Evolutionary conservation across 1,140 invertebrate species (phyloP).

Genomic region (Pseudomyrmex concolor): DNA sequence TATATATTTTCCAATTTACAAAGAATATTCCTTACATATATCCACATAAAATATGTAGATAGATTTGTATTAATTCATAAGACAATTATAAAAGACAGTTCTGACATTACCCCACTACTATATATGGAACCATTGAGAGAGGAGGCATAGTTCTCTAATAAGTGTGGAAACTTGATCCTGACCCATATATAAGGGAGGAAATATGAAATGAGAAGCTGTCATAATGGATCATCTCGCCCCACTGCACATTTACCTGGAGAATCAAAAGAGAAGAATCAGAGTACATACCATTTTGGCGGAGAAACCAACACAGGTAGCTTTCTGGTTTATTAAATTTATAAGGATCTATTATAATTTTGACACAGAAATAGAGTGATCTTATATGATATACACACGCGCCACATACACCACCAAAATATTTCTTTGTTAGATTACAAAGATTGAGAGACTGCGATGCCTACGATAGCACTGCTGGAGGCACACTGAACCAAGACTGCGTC

Average conservation of each 20-base stretch:
- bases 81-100: constrained; percentile 15
- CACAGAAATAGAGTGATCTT: constrained; percentile 36
- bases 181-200: constrained; percentile 71
- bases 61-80: too few species aligned
- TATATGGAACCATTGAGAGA: background rate
- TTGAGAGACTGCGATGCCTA: constrained; percentile 71
- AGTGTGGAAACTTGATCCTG: constrained; percentile 72
- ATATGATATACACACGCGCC: background rate
- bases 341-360: constrained; percentile 64
- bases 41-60: background rate
- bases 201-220: constrained; percentile 84
- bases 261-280: constrained; percentile 67
- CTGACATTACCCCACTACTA: constrained; percentile 8
- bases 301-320: constrained; percentile 32
- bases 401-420: constrained; percentile 43
- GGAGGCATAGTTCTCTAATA: constrained; percentile 22
- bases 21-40: background rate
- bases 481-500: constrained; percentile 82
- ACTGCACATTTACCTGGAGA: constrained; percentile 79
- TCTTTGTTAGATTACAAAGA: constrained; percentile 59
- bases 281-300: constrained; percentile 81
- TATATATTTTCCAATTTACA: background rate
- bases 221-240: constrained; percentile 81
- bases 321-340: constrained; percentile 49
- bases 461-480: constrained; percentile 76